Conservation (phyloP, 2,113 vertebrate genomes). For the Urocynchramus pylzowi region DNA sequence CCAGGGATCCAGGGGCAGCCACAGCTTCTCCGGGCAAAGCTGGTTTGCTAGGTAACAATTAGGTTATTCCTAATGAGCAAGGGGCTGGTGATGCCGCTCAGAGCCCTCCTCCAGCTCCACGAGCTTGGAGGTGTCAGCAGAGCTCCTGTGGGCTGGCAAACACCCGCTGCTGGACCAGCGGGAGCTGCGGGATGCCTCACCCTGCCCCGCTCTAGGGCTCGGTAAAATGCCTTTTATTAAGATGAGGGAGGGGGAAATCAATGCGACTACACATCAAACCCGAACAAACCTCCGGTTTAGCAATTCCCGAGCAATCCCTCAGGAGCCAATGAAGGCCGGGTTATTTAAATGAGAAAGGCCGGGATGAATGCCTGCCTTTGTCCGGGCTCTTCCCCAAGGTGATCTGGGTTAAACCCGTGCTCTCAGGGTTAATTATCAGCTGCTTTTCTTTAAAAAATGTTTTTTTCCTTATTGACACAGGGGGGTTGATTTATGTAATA, state of each 20-base stretch:
- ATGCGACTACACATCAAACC: neutral
- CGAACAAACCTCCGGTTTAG: neutral
- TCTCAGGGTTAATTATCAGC: conserved; percentile 32
- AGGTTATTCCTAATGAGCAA: neutral
- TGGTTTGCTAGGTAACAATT: neutral
- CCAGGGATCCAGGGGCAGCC: neutral
- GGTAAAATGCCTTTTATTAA: neutral
- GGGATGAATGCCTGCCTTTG: conserved; percentile 22
- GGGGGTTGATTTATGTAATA: neutral
- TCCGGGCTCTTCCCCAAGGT: neutral
- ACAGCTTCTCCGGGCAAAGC: neutral
- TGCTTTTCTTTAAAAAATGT: conserved; percentile 18
- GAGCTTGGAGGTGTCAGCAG: neutral
- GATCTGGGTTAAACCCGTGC: neutral
- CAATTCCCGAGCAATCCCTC: neutral
- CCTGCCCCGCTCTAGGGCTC: neutral
- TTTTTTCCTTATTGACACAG: conserved; percentile 13
- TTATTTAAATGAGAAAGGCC: conserved; percentile 41
- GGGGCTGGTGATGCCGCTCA: accelerated
- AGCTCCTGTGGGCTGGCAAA: neutral
- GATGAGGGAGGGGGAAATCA: neutral
- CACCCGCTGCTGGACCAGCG: neutral
- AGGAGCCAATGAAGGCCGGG: neutral
- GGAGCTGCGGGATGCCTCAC: neutral
- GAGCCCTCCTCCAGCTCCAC: neutral